Base-by-base conservation (phyloP, 2,797 vertebrate species). In the Toxotes lorentzi region DNA sequence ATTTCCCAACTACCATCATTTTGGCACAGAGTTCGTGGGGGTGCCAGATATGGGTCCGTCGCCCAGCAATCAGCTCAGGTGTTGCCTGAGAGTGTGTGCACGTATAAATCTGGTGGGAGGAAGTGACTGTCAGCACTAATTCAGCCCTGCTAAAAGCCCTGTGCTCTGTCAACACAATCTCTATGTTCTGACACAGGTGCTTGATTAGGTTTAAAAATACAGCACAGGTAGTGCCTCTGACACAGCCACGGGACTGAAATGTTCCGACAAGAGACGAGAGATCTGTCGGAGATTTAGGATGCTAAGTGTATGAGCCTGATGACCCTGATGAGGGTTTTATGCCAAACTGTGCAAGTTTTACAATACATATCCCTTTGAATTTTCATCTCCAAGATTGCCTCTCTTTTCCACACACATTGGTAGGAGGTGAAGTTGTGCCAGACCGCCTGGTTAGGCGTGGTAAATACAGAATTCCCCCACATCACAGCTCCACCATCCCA, bases 121-220 rank as follows among this genome's bases (percentile, higher is more conserved):
- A 94, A 93, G 90, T 91, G 84, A 73, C 83, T 92, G 88, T 93
- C 94, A 91, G 85, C 85, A 82, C 84, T 79, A 86, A 85, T 91
- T 92, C 83, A 73, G 68, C 73, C 76, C 79, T 40, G 88, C 86
- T 91, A 87, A 88, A 86, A 90, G 80, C 70, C 21, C 60, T 63
- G 73, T 68, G 79, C 73, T 92, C 87, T 90, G 87, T 92, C 91
- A 93, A 93, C 92, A 91, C 82, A 58, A 81, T 62, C 88, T 88
- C 84, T 74, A 66, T 86, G 81, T 76, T 89, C 89, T 90, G 89
- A 90, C 86, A 88, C 88, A 89, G 82, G 84, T 85, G 85, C 90
- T 90, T 89, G 85, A 90, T 92, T 90, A 75, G 81, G 81, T 83
- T 89, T 84, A 80, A 79, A 92, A 86, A 88, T 64, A 88, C 73